Evolutionary conservation across 2,113 vertebrate species (phyloP).

Genomic region (Misgurnus mizolepis): DNA sequence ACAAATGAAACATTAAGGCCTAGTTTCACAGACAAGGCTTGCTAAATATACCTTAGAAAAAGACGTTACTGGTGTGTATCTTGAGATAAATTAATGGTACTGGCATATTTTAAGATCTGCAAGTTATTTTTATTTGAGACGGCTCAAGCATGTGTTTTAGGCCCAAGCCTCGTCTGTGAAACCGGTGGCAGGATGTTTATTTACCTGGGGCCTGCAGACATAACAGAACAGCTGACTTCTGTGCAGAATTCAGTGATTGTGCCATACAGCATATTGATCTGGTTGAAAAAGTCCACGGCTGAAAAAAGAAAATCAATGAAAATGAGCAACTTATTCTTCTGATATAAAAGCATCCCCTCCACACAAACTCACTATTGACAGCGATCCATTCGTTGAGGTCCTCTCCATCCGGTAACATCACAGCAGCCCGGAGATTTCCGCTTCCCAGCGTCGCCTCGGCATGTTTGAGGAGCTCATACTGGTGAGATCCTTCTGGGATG

Average conservation of each 20-base stretch:
- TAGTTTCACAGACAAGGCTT: too few species aligned
- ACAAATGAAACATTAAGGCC: too few species aligned
- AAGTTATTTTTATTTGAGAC: too few species aligned
- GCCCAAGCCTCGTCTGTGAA: too few species aligned
- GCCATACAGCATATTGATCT: conserved; percentile 97
- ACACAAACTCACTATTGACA: conserved; percentile 87
- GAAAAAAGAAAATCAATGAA: conserved; percentile 3
- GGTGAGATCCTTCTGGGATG: conserved; percentile 94
- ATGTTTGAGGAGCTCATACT: conserved; percentile 94
- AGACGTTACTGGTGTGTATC: too few species aligned
- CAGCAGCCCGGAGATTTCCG: conserved; percentile 91
- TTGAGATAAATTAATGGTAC: too few species aligned
- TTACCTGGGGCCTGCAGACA: conserved; percentile 95
- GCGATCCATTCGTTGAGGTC: conserved; percentile 98
- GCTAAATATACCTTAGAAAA: too few species aligned
- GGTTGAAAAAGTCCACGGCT: conserved; percentile 99
- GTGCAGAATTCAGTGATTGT: conserved; percentile 98
- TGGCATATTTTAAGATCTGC: too few species aligned
- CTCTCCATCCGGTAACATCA: conserved; percentile 93
- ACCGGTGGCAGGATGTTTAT: not conserved
- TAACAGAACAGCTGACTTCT: conserved; percentile 88
- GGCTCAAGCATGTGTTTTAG: too few species aligned
- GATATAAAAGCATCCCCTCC: not conserved
- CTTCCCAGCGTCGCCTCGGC: conserved; percentile 93
- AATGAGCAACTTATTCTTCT: not conserved